Evolutionary conservation across 2,113 vertebrate species (phyloP).

Genomic region (Triplophysa rosa): DNA sequence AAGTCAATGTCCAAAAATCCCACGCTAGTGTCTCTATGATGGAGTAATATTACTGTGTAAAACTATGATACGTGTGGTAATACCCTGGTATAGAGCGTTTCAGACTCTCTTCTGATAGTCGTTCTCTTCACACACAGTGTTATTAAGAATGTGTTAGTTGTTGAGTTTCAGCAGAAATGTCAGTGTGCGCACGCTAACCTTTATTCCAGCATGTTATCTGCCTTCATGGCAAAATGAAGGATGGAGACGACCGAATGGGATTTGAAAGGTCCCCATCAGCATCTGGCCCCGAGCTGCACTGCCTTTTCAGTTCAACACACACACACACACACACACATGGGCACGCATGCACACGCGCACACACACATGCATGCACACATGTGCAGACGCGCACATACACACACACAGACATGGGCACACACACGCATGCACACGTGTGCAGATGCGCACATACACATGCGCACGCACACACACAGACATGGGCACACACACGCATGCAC

Average conservation of each 20-base stretch:
- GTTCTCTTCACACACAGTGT: too few species aligned
- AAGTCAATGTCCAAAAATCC: too few species aligned
- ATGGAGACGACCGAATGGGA: slow-evolving; percentile 65
- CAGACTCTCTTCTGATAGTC: too few species aligned
- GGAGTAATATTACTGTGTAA: too few species aligned
- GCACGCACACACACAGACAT: too few species aligned
- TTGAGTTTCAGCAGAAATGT: slow-evolving; percentile 66
- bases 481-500: slow-evolving; percentile 32
- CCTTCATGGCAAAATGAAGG: slow-evolving; percentile 67
- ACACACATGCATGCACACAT: not conserved
- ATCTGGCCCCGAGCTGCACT: slow-evolving; percentile 68
- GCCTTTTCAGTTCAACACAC: slow-evolving; percentile 67
- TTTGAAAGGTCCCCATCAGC: slow-evolving; percentile 77
- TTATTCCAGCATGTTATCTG: slow-evolving; percentile 75
- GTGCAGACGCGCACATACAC: too few species aligned
- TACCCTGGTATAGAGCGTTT: too few species aligned
- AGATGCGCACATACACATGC: not conserved
- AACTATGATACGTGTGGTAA: too few species aligned
- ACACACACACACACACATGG: slow-evolving; percentile 20
- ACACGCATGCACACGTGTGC: slow-evolving; percentile 15
- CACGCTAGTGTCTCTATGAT: too few species aligned
- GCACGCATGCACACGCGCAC: slow-evolving; percentile 17
- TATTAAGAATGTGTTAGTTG: too few species aligned
- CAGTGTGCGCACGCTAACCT: slow-evolving; percentile 74
- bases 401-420: slow-evolving; percentile 20